Percentiles rank a stretch among this genome's conserved stretches.
Conservation (phyloP, 2,888 invertebrate genomes). For the Eustalomyia histrio region DNA sequence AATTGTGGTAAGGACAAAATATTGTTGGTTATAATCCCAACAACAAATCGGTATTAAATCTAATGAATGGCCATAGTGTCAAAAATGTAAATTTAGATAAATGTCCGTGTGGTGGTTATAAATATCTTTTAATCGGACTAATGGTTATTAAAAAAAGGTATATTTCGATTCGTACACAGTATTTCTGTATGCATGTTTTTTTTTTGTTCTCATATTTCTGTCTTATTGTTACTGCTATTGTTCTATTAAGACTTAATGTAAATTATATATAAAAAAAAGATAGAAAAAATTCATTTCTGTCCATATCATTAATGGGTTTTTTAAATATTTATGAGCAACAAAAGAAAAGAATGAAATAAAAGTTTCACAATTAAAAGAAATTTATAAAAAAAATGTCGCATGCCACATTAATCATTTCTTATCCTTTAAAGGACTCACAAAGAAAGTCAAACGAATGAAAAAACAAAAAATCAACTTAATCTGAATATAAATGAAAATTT, state of each 20-base stretch:
- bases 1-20: no score
- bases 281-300: slow-evolving; percentile 43
- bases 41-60: no score
- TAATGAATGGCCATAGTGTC: no score
- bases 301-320: slow-evolving; percentile 69
- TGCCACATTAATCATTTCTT: slow-evolving; percentile 61
- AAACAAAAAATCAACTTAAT: slow-evolving; percentile 43
- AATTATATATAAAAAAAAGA: neutral
- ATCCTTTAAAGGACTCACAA: slow-evolving; percentile 50
- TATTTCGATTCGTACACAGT: no score
- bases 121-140: no score
- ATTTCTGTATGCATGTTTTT: no score
- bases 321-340: slow-evolving; percentile 75
- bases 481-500: slow-evolving; percentile 54
- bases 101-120: no score
- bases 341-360: slow-evolving; percentile 61
- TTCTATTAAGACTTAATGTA: neutral
- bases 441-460: slow-evolving; percentile 21
- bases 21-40: no score
- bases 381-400: slow-evolving; percentile 59
- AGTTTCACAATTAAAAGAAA: slow-evolving; percentile 62
- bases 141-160: no score
- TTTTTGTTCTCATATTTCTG: no score
- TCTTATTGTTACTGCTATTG: no score
- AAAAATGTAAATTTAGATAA: no score